phyloP scores from a whole-genome alignment of 1,140 invertebrate species.

The Nephila pilipes region DNA sequence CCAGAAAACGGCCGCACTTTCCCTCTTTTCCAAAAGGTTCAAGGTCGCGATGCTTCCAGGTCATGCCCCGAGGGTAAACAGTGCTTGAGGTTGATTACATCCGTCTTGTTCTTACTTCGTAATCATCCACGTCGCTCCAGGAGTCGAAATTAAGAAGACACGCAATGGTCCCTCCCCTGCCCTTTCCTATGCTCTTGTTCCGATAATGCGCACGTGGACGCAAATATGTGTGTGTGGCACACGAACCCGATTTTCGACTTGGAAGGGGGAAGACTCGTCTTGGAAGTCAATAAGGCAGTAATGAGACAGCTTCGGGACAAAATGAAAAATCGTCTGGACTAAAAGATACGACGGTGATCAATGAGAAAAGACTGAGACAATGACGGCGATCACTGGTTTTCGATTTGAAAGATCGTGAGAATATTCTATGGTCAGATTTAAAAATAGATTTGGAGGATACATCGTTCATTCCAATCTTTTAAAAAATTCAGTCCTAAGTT shows the following conservation, averaged over 20 bases:
- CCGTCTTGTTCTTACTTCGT: conserved; percentile 20
- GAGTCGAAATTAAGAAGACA: conserved; percentile 47
- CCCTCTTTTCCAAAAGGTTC: conserved; percentile 6
- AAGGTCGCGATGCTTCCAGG: conserved; percentile 1
- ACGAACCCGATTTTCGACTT: conserved; percentile 23
- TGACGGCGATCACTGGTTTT: neutral
- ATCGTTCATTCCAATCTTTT: no score
- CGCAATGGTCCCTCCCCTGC: neutral
- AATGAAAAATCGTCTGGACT: neutral
- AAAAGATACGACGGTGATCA: neutral
- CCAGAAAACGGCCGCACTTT: neutral
- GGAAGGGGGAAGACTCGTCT: neutral
- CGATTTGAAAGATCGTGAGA: neutral
- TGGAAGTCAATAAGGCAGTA: conserved; percentile 3
- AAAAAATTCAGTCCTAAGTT: no score
- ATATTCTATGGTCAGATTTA: no score
- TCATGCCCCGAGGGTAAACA: conserved; percentile 21
- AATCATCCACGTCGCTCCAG: conserved; percentile 38
- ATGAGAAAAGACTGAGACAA: neutral
- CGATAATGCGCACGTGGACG: conserved; percentile 42
- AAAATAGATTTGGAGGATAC: no score
- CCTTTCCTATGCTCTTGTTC: neutral
- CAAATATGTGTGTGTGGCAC: conserved; percentile 8
- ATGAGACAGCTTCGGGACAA: neutral
- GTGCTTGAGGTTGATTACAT: conserved; percentile 42